These are phyloP conservation scores for Scalopus aquaticus DNA, from an alignment of 2,113 vertebrate genomes.

Conservation along the genomic window DNA sequence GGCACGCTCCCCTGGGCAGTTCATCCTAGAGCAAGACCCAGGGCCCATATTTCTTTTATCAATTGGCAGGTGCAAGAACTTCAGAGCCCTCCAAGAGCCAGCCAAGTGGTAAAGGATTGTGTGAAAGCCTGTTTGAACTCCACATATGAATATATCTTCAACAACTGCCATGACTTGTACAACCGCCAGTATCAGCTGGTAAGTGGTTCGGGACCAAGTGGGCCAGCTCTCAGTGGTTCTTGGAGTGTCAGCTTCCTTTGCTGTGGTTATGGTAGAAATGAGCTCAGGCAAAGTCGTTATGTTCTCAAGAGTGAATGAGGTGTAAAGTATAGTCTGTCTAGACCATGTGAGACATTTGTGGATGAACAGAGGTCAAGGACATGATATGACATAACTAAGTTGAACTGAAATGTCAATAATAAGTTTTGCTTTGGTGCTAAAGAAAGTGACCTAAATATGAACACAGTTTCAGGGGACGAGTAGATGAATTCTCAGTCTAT, in stretches of 20 bases:
- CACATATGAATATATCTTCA: constrained; percentile 98
- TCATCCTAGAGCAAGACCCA: not conserved
- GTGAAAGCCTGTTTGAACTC: constrained; percentile 99
- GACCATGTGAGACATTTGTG: not conserved
- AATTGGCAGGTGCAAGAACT: constrained; percentile 94
- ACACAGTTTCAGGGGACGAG: not conserved
- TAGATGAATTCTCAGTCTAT: constrained; percentile 16
- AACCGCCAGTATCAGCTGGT: constrained; percentile 94
- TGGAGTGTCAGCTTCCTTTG: not conserved
- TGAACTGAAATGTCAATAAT: not conserved
- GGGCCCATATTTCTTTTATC: constrained; percentile 21
- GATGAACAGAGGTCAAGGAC: not conserved
- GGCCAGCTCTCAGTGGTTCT: not conserved
- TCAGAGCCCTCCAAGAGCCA: constrained; percentile 97
- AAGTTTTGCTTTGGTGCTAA: constrained; percentile 38
- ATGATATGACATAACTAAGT: not conserved
- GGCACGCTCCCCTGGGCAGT: not conserved
- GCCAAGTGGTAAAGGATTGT: constrained; percentile 98
- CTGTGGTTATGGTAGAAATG: not conserved
- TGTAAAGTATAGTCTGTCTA: not conserved
- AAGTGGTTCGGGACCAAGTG: constrained; percentile 27
- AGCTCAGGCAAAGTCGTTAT: constrained; percentile 34
- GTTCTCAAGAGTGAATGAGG: not conserved
- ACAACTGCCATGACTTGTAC: constrained; percentile 97
- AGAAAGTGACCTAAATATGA: constrained; percentile 36